A percentile compares a stretch with the other conserved stretches of the same genome.
Evolutionary conservation across 2,797 vertebrate genomes (phyloP).

Genomic region (Odontamblyopus lacepedii): DNA sequence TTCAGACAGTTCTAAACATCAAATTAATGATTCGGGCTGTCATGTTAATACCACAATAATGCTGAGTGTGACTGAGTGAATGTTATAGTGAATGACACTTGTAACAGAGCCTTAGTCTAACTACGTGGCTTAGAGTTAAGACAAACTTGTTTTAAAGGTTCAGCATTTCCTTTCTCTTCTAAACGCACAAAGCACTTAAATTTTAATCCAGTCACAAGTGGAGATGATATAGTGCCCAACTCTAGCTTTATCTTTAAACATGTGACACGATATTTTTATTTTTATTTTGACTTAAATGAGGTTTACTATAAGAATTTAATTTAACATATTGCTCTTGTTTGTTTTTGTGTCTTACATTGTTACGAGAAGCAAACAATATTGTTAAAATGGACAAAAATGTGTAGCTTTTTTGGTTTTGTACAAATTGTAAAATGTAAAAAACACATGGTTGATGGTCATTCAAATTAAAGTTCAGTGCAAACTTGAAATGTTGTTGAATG

Average conservation of each 20-base stretch:
- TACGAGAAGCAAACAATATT: no score
- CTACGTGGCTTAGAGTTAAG: not conserved
- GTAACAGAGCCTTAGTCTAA: not conserved
- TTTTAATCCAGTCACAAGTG: not conserved
- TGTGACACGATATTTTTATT: no score
- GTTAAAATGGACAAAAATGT: no score
- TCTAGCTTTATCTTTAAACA: not conserved
- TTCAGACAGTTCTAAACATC: not conserved
- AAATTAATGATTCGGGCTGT: not conserved
- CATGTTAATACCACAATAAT: not conserved
- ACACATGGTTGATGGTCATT: no score
- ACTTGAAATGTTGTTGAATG: no score
- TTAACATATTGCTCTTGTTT: not conserved
- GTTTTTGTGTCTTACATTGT: not conserved
- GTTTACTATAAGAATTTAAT: not conserved
- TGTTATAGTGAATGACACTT: not conserved
- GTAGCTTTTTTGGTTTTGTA: no score
- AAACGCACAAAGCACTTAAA: not conserved
- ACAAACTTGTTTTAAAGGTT: not conserved
- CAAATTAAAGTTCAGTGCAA: no score
- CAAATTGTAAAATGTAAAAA: no score
- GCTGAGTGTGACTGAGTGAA: no score
- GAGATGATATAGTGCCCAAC: not conserved
- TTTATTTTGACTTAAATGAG: no score
- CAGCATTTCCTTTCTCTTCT: not conserved